Evolutionary conservation across 2,797 vertebrate species (phyloP).

Genomic region (Nothura maculosa): DNA sequence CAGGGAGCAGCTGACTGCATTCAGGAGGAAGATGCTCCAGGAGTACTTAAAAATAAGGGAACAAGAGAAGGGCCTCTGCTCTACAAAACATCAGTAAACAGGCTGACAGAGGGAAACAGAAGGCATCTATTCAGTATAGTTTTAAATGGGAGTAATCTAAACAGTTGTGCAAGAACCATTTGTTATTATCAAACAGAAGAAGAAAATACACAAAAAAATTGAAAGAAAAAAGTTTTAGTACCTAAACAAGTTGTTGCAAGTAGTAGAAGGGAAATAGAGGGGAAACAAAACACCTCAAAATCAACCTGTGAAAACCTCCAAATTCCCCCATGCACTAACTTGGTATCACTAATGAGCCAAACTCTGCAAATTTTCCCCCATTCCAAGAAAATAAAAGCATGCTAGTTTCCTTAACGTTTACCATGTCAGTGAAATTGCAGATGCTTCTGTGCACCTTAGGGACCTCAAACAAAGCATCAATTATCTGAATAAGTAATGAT

Average conservation of each 20-base stretch:
- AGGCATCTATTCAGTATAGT: slow-evolving; percentile 45
- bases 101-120: slow-evolving; percentile 12
- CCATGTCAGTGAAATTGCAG: slow-evolving; percentile 60
- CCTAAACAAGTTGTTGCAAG: too few relatives aligned
- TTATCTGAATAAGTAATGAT: slow-evolving; percentile 75
- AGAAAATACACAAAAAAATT: too few relatives aligned
- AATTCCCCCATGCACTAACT: slow-evolving; percentile 8
- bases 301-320: slow-evolving; percentile 54
- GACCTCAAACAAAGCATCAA: slow-evolving; percentile 65
- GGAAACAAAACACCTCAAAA: background rate
- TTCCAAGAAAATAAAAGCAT: background rate
- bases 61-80: slow-evolving; percentile 54
- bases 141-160: background rate
- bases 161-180: background rate
- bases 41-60: slow-evolving; percentile 62
- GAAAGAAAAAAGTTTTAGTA: too few relatives aligned
- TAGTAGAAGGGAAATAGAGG: too few relatives aligned
- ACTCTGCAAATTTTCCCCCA: background rate
- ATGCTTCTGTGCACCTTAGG: slow-evolving; percentile 58
- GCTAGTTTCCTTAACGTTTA: slow-evolving; percentile 1
- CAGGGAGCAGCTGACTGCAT: slow-evolving; percentile 73
- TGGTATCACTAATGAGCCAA: slow-evolving; percentile 32
- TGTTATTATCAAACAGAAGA: background rate
- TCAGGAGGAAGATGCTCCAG: slow-evolving; percentile 50
- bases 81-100: slow-evolving; percentile 52